phyloP scores from a whole-genome alignment of 1,140 invertebrate species.

The Leptinotarsa undecemlineata region DNA sequence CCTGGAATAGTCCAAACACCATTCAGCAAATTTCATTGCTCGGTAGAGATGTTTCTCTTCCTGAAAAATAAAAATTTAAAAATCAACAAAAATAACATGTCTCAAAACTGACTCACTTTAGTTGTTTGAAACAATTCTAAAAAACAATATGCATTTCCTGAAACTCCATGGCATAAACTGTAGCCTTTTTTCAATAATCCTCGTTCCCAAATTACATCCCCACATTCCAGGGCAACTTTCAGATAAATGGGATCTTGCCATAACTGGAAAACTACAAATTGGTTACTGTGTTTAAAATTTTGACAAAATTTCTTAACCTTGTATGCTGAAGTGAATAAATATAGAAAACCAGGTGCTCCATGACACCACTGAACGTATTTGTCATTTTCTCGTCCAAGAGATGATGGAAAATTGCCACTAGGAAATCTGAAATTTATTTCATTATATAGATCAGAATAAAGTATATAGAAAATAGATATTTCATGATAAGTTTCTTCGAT shows the following conservation, averaged over 20 bases:
- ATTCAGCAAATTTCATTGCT: conserved; percentile 81
- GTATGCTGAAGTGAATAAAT: conserved; percentile 75
- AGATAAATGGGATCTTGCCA: conserved; percentile 78
- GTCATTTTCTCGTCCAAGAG: conserved; percentile 70
- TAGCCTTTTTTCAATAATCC: conserved; percentile 90
- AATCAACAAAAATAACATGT: neutral
- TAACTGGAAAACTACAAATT: conserved; percentile 58
- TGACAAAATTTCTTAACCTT: conserved; percentile 60
- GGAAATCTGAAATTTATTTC: conserved; percentile 55
- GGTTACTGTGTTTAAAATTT: no score
- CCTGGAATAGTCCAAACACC: conserved; percentile 75
- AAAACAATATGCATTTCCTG: conserved; percentile 91
- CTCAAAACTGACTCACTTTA: conserved; percentile 59
- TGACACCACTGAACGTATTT: conserved; percentile 94
- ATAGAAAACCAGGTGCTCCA: conserved; percentile 86
- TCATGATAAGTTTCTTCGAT: no score
- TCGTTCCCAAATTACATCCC: conserved; percentile 80
- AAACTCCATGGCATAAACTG: conserved; percentile 88
- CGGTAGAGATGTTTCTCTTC: conserved; percentile 73
- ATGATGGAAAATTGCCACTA: conserved; percentile 89
- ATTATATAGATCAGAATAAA: no score
- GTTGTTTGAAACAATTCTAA: conserved; percentile 80
- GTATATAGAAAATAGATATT: no score
- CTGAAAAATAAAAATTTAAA: conserved; percentile 51
- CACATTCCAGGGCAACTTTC: conserved; percentile 70